Evolutionary conservation across 2,113 vertebrate genomes (phyloP).

Genomic region (Carassius gibelio): DNA sequence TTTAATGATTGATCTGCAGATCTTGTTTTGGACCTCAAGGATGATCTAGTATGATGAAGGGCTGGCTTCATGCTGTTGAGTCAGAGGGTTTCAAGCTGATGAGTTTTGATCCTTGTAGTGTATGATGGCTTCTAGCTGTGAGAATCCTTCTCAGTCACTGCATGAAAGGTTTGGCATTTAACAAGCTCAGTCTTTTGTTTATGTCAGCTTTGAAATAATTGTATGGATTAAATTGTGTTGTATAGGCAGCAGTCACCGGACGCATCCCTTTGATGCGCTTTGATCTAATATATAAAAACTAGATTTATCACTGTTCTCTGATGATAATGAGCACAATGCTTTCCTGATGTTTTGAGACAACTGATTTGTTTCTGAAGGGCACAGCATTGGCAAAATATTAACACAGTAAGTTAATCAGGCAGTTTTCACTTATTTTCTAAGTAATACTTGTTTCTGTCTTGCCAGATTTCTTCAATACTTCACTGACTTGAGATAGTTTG

Average conservation of each 20-base stretch:
- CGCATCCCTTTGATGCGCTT: constrained; percentile 3
- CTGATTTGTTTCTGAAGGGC: neutral
- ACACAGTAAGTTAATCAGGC: neutral
- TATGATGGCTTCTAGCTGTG: neutral
- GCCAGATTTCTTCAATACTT: neutral
- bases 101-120: constrained; percentile 20
- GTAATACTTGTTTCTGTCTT: neutral
- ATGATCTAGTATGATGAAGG: neutral
- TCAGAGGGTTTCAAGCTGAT: constrained; percentile 25
- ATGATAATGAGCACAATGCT: neutral
- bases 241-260: neutral
- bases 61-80: constrained; percentile 7
- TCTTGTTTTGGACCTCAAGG: neutral
- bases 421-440: neutral
- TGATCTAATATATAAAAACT: constrained; percentile 26
- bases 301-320: constrained; percentile 7
- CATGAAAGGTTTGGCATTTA: constrained; percentile 22
- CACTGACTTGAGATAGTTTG: neutral
- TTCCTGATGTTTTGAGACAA: neutral
- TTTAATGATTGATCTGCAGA: neutral
- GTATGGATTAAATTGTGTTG: constrained; percentile 28
- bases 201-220: constrained; percentile 15
- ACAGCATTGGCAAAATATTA: neutral
- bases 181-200: constrained; percentile 24
- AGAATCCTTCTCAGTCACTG: neutral